These are phyloP conservation scores for Tetrao urogallus DNA, from an alignment of 2,113 vertebrate genomes.

Conservation along the genomic window DNA sequence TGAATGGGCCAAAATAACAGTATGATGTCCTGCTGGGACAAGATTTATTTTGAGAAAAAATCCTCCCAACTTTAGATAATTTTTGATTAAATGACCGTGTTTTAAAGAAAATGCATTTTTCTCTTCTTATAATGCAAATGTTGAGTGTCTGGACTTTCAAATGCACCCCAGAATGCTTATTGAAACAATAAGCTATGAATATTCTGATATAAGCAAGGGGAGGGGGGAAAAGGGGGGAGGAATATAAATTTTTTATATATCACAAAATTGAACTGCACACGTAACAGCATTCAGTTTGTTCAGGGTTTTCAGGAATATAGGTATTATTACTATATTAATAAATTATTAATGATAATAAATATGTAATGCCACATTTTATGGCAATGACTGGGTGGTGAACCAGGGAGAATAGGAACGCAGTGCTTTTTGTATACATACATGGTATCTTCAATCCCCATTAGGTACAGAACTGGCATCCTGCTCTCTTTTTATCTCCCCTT, in stretches of 20 bases:
- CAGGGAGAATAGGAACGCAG: background rate
- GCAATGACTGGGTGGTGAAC: background rate
- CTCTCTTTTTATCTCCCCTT: background rate
- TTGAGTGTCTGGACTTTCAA: background rate
- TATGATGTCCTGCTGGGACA: background rate
- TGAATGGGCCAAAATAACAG: background rate
- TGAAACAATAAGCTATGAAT: background rate
- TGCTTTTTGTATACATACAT: background rate
- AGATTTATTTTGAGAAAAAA: background rate
- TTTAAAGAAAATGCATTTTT: background rate
- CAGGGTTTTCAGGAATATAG: background rate
- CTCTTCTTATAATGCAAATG: background rate
- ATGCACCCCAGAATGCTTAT: background rate
- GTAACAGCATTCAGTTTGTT: background rate
- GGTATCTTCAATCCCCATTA: background rate
- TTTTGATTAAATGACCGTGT: background rate
- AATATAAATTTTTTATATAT: fast-evolving
- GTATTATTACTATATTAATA: background rate
- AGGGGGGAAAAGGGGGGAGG: background rate
- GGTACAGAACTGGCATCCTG: background rate
- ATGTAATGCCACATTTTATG: background rate
- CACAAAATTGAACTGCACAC: background rate
- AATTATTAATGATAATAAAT: background rate
- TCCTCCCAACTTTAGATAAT: background rate
- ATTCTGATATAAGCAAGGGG: background rate